phyloP scores from a whole-genome alignment of 2,888 invertebrate species.

The Apantesis nais region DNA sequence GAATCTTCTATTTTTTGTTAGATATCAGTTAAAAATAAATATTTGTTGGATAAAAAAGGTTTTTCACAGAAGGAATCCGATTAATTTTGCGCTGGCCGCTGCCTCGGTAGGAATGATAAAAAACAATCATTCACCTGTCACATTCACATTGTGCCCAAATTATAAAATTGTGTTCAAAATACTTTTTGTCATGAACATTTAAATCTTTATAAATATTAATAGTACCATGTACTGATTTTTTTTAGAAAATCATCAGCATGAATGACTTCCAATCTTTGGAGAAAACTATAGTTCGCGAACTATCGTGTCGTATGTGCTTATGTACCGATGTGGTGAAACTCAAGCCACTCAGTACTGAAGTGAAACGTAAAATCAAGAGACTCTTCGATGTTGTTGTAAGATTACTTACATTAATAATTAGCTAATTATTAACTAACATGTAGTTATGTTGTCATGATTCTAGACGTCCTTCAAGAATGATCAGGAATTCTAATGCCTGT shows the following conservation, averaged over 20 bases:
- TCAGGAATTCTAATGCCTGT: not conserved
- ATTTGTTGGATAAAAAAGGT: slow-evolving; percentile 19
- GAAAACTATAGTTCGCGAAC: slow-evolving; percentile 78
- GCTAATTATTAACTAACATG: not conserved
- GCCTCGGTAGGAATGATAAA: slow-evolving; percentile 31
- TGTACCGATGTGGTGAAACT: slow-evolving; percentile 79
- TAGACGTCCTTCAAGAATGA: not conserved
- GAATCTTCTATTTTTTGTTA: not conserved
- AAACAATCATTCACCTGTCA: slow-evolving; percentile 53
- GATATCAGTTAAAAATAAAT: slow-evolving; percentile 2
- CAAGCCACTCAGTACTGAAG: slow-evolving; percentile 75
- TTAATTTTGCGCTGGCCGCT: slow-evolving; percentile 34
- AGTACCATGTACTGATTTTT: slow-evolving; percentile 22
- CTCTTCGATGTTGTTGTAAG: slow-evolving; percentile 76
- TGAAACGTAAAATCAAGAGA: slow-evolving; percentile 76
- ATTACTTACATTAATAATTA: not conserved
- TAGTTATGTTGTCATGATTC: no score
- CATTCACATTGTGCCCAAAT: slow-evolving; percentile 61
- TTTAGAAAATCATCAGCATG: slow-evolving; percentile 63
- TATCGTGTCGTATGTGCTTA: slow-evolving; percentile 78
- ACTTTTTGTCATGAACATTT: slow-evolving; percentile 58
- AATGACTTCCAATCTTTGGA: slow-evolving; percentile 76
- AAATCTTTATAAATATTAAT: slow-evolving; percentile 40
- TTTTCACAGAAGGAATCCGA: slow-evolving; percentile 10
- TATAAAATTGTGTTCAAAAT: slow-evolving; percentile 57